Evolutionary conservation across 2,113 vertebrate genomes (phyloP), one percentile per base, ranked within the genome.

Genomic region (Calypte anna): DNA sequence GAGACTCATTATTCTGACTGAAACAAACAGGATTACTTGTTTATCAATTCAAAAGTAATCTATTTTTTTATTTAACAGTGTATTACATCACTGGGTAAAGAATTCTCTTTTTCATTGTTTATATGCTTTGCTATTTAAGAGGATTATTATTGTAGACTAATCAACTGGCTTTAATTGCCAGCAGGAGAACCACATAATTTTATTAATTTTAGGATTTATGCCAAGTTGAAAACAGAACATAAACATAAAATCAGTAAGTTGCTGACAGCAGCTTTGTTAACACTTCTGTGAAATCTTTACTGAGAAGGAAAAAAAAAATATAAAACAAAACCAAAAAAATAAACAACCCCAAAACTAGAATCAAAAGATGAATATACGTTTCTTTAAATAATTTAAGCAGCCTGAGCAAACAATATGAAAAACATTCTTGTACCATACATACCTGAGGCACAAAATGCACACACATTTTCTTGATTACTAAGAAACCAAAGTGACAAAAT

Each of bases 61-160:
- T 94, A 62, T 72, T 94, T 75, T 93, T 96, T 94, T 91, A 95
- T 96, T 97, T 96, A 90, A 82, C 50, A 88, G 62, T 93, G 85
- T 73, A 94, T 94, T 95, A 68, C 57, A 67, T 59, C 91, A 36
- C 53, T 92, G 48, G 90, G 70, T 33, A 92, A 92, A 96, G 86
- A 78, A 91, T 91, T 97, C 72, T 91, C 78, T 86, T 93, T 93
- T 67, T 33, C 14, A 80, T 86, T 93, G 85, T 91, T 96, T 96
- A 95, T 88, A 48, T 1, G 43, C 43, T 55, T 94, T 43, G 33
- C 28, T 96, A 81, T 88, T 72, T 97, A 89, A 96, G 95, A 90
- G 76, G 90, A 93, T 96, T 96, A 95, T 96, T 96, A 93, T 70
- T 94, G 67, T 86, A 88, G 82, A 96, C 93, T 91, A 92, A 94